Conservation (phyloP, 2,888 invertebrate species). For the Hybos culiciformis region DNA sequence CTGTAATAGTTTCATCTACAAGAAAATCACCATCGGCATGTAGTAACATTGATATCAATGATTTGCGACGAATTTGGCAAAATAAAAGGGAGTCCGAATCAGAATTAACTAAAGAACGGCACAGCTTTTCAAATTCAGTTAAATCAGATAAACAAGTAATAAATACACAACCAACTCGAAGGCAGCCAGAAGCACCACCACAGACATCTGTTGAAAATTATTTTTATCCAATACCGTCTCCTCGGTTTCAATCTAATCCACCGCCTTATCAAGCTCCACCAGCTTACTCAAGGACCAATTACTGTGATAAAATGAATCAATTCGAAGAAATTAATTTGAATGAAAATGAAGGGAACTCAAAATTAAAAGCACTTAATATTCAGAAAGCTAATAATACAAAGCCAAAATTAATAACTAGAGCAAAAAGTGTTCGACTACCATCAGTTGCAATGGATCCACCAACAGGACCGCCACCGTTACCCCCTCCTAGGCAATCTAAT, state of each 20-base stretch:
- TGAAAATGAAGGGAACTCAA: slow-evolving; percentile 1
- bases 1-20: slow-evolving; percentile 25
- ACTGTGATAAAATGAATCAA: slow-evolving; percentile 22
- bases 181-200: background rate
- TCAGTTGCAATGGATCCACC: slow-evolving; percentile 6
- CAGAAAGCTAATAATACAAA: slow-evolving; percentile 5
- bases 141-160: slow-evolving; percentile 1
- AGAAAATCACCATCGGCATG: slow-evolving; percentile 10
- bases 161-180: slow-evolving; percentile 4
- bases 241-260: no score
- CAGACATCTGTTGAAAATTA: no score
- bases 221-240: background rate
- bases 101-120: background rate
- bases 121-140: background rate
- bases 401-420: slow-evolving; percentile 18
- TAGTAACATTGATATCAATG: slow-evolving; percentile 20
- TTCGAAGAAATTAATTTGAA: slow-evolving; percentile 7
- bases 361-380: background rate
- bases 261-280: background rate
- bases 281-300: no score
- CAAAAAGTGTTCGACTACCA: slow-evolving; percentile 22
- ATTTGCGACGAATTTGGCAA: slow-evolving; percentile 19
- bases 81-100: slow-evolving; percentile 14
- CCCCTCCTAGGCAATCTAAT: slow-evolving; percentile 14
- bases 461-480: slow-evolving; percentile 12